A percentile compares a stretch with the other conserved stretches of the same genome.
Evolutionary conservation across 2,113 vertebrate genomes (phyloP).

Genomic region (Sorex araneus): DNA sequence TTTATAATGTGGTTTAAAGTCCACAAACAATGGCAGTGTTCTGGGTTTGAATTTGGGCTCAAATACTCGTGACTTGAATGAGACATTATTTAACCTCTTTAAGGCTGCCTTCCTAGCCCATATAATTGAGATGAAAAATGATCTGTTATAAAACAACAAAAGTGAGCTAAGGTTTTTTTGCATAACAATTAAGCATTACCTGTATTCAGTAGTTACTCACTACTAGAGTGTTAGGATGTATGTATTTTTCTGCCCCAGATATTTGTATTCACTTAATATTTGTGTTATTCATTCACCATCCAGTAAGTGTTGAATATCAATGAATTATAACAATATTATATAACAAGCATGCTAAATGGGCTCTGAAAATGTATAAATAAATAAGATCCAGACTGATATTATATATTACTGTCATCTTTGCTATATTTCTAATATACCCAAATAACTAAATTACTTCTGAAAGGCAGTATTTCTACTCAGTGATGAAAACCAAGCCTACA

Average conservation of each 20-base stretch:
- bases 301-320: too few species aligned
- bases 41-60: not conserved
- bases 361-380: not conserved
- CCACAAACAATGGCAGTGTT: not conserved
- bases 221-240: not conserved
- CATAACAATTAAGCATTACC: not conserved
- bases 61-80: not conserved
- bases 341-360: too few species aligned
- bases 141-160: not conserved
- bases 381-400: not conserved
- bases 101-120: not conserved
- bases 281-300: not conserved
- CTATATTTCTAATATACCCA: not conserved
- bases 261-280: not conserved
- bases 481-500: not conserved
- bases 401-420: not conserved
- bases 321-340: not conserved
- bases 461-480: not conserved
- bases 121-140: not conserved
- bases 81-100: not conserved
- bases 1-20: not conserved
- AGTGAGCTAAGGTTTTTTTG: not conserved
- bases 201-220: not conserved
- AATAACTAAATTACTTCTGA: conserved; percentile 6
- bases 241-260: not conserved